Evolutionary conservation across 2,888 invertebrate genomes (phyloP).

Genomic region (Caenorhabditis doughertyi): DNA sequence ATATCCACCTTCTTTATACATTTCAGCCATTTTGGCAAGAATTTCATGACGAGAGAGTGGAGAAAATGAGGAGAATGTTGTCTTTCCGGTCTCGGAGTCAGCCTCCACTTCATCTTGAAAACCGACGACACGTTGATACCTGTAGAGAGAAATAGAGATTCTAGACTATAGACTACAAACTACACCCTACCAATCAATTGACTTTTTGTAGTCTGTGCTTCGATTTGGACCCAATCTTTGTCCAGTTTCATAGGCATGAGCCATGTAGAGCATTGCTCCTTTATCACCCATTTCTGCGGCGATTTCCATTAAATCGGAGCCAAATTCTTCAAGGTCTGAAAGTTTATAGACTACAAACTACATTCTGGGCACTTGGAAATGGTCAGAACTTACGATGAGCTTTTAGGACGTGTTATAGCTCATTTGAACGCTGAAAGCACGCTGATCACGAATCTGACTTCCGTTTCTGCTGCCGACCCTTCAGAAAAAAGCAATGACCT

Average conservation of each 20-base stretch:
- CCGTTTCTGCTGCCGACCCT: too few species aligned
- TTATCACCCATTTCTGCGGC: conserved; percentile 85
- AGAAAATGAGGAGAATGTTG: conserved; percentile 54
- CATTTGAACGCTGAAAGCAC: too few species aligned
- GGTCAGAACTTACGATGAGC: background rate
- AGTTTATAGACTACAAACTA: background rate
- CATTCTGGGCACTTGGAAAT: background rate
- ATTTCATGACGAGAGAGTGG: conserved; percentile 83
- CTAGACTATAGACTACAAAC: background rate
- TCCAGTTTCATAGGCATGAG: conserved; percentile 85
- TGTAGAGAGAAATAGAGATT: conserved; percentile 1
- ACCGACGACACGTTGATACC: conserved; percentile 73
- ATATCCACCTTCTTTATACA: conserved; percentile 84
- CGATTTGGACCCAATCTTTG: conserved; percentile 67
- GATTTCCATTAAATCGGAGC: conserved; percentile 83
- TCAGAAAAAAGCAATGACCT: too few species aligned
- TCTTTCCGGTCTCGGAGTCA: conserved; percentile 21
- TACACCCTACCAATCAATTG: conserved; percentile 69
- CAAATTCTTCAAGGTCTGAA: conserved; percentile 67
- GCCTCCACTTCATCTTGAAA: conserved; percentile 76
- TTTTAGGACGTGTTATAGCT: too few species aligned
- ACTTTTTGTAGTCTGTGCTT: conserved; percentile 64
- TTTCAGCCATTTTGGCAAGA: conserved; percentile 84
- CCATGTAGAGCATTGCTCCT: conserved; percentile 84
- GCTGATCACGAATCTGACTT: too few species aligned